Evolutionary conservation across 2,888 invertebrate species (phyloP).

Genomic region (Meandrusa payeni): DNA sequence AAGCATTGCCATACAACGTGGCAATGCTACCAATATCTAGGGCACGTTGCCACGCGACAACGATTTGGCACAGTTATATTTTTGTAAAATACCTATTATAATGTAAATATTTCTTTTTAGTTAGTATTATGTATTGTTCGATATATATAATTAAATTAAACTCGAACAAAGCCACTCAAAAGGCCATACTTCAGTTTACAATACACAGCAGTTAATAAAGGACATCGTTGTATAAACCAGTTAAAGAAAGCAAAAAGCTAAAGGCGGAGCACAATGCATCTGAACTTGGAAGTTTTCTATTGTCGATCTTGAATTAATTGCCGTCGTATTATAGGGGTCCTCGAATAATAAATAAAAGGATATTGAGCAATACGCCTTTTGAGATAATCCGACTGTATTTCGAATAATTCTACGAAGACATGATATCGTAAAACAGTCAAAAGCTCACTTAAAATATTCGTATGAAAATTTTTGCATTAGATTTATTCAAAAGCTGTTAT

Average conservation of each 20-base stretch:
- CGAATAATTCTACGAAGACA: no score
- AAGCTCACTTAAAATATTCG: no score
- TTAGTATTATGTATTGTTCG: no score
- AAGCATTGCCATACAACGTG: no score
- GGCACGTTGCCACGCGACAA: no score
- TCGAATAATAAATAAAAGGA: slow-evolving; percentile 53
- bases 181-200: slow-evolving; percentile 41
- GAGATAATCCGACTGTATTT: slow-evolving; percentile 38
- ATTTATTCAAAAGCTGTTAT: no score
- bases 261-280: slow-evolving; percentile 69
- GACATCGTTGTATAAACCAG: slow-evolving; percentile 64
- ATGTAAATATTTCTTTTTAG: no score
- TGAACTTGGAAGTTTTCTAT: slow-evolving; percentile 71
- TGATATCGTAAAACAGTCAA: no score
- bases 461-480: no score
- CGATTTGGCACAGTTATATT: no score
- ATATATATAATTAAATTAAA: slow-evolving; percentile 21
- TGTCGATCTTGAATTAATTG: slow-evolving; percentile 74
- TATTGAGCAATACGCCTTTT: slow-evolving; percentile 42
- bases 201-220: slow-evolving; percentile 69
- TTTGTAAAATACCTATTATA: no score
- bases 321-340: slow-evolving; percentile 38
- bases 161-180: slow-evolving; percentile 14
- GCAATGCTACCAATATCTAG: no score
- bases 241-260: slow-evolving; percentile 65